A percentile compares a stretch with the other conserved stretches of the same genome.
Conservation (phyloP, 1,140 invertebrate species). For the Sesamia nonagrioides region DNA sequence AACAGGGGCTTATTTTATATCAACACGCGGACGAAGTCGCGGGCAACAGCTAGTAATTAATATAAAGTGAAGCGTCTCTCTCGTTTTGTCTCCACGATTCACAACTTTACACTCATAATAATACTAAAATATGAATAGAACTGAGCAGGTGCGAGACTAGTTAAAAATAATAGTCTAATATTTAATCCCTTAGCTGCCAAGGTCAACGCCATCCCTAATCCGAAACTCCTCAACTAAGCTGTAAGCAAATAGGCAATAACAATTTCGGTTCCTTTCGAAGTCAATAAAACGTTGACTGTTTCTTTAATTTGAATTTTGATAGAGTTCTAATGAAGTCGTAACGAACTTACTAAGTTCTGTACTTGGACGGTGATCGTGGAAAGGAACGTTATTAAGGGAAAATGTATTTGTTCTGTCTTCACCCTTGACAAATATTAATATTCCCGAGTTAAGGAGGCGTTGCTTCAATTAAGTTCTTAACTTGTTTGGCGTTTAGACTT, state of each 20-base stretch:
- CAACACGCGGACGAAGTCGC: too few species aligned
- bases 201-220: conserved; percentile 7
- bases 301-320: conserved; percentile 50
- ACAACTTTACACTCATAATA: too few species aligned
- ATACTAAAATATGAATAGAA: too few species aligned
- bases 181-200: not conserved
- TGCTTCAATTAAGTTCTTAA: conserved; percentile 56
- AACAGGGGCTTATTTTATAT: too few species aligned
- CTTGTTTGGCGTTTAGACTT: conserved; percentile 53
- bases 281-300: conserved; percentile 41
- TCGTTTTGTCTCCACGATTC: too few species aligned
- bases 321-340: conserved; percentile 47
- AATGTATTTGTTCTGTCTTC: conserved; percentile 44
- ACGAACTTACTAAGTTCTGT: conserved; percentile 36
- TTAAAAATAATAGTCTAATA: not conserved
- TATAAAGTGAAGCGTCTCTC: too few species aligned
- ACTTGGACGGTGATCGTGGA: conserved; percentile 8
- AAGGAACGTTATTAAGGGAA: conserved; percentile 31
- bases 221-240: not conserved
- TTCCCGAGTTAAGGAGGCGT: conserved; percentile 47
- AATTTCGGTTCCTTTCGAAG: conserved; percentile 33
- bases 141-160: too few species aligned
- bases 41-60: too few species aligned
- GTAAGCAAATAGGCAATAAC: conserved; percentile 32
- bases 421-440: conserved; percentile 58